A percentile compares a stretch with the other conserved stretches of the same genome.
Evolutionary conservation across 2,113 vertebrate species (phyloP).

Genomic region (Fregata magnificens): DNA sequence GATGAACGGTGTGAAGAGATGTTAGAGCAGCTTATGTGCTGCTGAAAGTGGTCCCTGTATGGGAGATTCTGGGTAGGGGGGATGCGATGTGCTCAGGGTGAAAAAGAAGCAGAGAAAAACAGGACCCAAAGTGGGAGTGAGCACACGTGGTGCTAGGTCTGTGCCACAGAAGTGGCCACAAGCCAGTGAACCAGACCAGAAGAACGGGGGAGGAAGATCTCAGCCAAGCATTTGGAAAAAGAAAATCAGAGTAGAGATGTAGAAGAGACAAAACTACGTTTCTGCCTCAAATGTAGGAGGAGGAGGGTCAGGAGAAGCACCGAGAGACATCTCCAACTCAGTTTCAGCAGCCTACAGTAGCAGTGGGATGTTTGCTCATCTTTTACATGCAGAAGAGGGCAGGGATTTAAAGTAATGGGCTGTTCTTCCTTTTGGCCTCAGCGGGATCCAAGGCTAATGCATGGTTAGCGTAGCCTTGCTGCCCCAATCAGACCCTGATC

Average conservation of each 20-base stretch:
- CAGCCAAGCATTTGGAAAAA: not conserved
- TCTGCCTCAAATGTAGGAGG: not conserved
- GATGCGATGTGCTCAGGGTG: not conserved
- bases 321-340: not conserved
- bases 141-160: not conserved
- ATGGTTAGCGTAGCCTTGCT: not conserved
- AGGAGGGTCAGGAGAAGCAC: not conserved
- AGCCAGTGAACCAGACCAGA: not conserved
- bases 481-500: accelerated
- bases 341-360: not conserved
- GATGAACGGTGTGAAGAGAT: not conserved
- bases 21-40: not conserved
- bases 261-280: not conserved
- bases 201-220: not conserved
- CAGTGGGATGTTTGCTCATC: not conserved
- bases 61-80: not conserved
- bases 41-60: not conserved
- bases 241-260: not conserved
- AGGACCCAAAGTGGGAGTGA: not conserved
- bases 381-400: not conserved
- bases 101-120: not conserved
- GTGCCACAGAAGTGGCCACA: not conserved
- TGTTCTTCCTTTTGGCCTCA: not conserved
- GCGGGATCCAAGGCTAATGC: not conserved
- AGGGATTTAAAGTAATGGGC: not conserved